A percentile compares a stretch with the other conserved stretches of the same genome.
Evolutionary conservation across 2,888 invertebrate species (phyloP).

Genomic region (Tigriopus californicus): DNA sequence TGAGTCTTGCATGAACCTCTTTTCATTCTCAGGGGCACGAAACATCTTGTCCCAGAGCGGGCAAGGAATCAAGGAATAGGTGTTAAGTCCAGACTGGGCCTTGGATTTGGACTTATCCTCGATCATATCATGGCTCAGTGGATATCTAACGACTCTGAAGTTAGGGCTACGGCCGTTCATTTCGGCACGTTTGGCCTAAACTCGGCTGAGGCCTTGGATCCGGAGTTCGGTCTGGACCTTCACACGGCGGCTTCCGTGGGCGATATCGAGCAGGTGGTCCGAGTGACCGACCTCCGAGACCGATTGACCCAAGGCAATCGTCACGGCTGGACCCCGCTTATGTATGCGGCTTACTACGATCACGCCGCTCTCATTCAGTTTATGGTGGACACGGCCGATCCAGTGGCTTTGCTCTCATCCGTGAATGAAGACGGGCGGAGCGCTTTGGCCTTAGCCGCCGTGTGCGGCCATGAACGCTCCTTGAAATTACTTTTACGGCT

Average conservation of each 20-base stretch:
- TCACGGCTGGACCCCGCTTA: conserved; percentile 30
- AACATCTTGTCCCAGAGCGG: no score
- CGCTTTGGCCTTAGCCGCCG: conserved; percentile 33
- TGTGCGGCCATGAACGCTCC: conserved; percentile 33
- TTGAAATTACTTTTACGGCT: conserved; percentile 27
- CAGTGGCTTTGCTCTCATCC: conserved; percentile 8
- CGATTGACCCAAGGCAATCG: conserved; percentile 21
- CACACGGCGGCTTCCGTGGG: conserved; percentile 12
- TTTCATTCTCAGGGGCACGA: no score
- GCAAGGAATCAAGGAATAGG: no score
- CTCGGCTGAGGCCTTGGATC: no score
- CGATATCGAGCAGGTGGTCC: background rate
- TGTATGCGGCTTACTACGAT: conserved; percentile 31
- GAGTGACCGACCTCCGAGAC: background rate
- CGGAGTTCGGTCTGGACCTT: background rate
- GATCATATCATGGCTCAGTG: no score
- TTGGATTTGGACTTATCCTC: no score
- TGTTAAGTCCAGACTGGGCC: no score
- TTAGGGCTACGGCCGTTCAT: no score
- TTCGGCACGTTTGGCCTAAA: no score
- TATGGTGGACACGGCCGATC: conserved; percentile 21
- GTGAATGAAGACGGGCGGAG: conserved; percentile 24
- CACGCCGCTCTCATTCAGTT: conserved; percentile 27
- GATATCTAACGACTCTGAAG: no score
- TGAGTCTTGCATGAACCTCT: background rate